phyloP scores from a whole-genome alignment of 2,888 invertebrate genomes.

The Tenthredo scrophulariae region DNA sequence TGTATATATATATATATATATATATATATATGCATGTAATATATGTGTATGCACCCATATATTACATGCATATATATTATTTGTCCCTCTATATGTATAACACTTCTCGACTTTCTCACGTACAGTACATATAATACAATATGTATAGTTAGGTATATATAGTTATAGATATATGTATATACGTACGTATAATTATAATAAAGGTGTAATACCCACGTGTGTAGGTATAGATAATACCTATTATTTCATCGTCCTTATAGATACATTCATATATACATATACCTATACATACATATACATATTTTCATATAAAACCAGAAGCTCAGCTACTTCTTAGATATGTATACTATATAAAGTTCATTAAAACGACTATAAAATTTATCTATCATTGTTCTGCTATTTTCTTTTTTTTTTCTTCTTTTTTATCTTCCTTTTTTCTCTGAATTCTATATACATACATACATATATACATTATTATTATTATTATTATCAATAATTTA shows the following conservation, averaged over 20 bases:
- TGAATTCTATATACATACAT: neutral
- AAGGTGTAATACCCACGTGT: neutral
- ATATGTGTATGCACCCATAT: neutral
- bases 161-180: neutral
- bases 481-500: neutral
- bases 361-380: neutral
- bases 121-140: neutral
- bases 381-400: neutral
- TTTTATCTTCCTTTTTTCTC: no score
- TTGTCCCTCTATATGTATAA: neutral
- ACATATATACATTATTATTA: neutral
- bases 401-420: neutral
- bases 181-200: neutral
- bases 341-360: neutral
- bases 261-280: neutral
- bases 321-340: neutral
- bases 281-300: neutral
- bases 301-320: neutral
- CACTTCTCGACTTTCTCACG: neutral
- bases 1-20: neutral
- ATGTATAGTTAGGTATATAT: neutral
- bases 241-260: neutral
- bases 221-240: neutral
- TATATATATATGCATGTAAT: neutral
- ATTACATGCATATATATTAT: slow-evolving; percentile 13